Evolutionary conservation across 2,888 invertebrate species (phyloP).

Genomic region (Epinotia brunnichana): DNA sequence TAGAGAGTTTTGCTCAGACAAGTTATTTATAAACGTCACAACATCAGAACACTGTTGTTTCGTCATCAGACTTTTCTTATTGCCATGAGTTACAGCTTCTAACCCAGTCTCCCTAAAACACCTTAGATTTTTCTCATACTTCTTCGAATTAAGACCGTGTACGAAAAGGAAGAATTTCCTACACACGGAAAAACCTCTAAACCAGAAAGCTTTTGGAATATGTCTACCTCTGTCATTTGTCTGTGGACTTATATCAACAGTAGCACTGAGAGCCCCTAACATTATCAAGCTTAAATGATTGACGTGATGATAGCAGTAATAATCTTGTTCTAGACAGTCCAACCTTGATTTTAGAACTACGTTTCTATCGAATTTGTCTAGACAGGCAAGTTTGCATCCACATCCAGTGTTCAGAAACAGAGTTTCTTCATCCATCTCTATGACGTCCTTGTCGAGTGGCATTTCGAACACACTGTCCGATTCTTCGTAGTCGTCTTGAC

Average conservation of each 20-base stretch:
- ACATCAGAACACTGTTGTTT: neutral
- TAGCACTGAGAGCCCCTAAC: neutral
- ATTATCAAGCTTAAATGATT: neutral
- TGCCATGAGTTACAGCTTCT: neutral
- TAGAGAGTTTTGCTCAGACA: neutral
- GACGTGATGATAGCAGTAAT: conserved; percentile 1
- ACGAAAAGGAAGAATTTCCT: conserved; percentile 15
- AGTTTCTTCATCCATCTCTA: neutral
- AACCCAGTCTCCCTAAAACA: neutral
- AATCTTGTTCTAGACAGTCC: conserved; percentile 7
- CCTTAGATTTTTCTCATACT: neutral
- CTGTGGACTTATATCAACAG: too few species aligned
- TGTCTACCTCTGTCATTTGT: neutral
- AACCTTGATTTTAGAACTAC: neutral
- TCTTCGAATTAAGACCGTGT: neutral
- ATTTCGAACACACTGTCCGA: neutral
- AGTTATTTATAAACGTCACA: neutral
- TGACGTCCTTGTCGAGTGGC: neutral
- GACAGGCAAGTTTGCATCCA: neutral
- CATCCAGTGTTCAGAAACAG: neutral
- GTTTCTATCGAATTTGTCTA: neutral
- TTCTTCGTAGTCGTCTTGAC: neutral
- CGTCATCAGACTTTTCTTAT: neutral
- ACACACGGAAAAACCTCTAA: neutral
- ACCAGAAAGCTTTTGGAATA: neutral